A percentile compares a stretch with the other conserved stretches of the same genome.
Conservation (phyloP, 2,888 invertebrate genomes). For the Cistogaster globosa region DNA sequence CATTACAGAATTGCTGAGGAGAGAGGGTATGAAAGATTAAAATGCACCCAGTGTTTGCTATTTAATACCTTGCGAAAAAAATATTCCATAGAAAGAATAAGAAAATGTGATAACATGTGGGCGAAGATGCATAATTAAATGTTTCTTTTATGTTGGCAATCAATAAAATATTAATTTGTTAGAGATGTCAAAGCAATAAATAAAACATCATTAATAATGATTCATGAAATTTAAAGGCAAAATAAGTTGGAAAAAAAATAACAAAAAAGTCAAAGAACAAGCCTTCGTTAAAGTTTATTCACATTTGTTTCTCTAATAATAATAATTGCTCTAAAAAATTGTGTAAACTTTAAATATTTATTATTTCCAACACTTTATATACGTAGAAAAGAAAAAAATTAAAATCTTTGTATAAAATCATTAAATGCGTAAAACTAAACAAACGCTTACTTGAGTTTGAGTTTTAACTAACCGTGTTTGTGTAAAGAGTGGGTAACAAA, state of each 20-base stretch:
- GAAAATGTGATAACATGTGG: too few species aligned
- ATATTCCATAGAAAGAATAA: too few species aligned
- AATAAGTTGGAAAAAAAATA: too few species aligned
- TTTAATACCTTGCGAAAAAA: too few species aligned
- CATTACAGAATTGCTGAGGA: background rate
- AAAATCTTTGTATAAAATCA: slow-evolving; percentile 40
- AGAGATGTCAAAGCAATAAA: too few species aligned
- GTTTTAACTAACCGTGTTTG: background rate
- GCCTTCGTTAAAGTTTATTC: background rate
- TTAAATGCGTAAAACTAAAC: slow-evolving; percentile 24
- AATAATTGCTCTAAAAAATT: slow-evolving; percentile 40
- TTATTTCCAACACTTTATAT: slow-evolving; percentile 36
- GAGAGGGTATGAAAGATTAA: too few species aligned
- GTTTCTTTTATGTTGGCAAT: too few species aligned
- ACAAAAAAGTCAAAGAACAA: background rate
- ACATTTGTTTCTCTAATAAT: background rate
- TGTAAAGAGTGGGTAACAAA: slow-evolving; percentile 52
- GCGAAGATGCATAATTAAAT: too few species aligned
- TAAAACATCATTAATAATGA: too few species aligned
- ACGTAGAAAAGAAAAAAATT: slow-evolving; percentile 20
- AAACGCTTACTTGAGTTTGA: slow-evolving; percentile 7
- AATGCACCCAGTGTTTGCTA: too few species aligned
- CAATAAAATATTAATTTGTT: too few species aligned
- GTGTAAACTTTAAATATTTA: slow-evolving; percentile 34
- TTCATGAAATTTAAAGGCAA: too few species aligned